Evolutionary conservation across 2,888 invertebrate species (phyloP).

Genomic region (Ectemnius lituratus): DNA sequence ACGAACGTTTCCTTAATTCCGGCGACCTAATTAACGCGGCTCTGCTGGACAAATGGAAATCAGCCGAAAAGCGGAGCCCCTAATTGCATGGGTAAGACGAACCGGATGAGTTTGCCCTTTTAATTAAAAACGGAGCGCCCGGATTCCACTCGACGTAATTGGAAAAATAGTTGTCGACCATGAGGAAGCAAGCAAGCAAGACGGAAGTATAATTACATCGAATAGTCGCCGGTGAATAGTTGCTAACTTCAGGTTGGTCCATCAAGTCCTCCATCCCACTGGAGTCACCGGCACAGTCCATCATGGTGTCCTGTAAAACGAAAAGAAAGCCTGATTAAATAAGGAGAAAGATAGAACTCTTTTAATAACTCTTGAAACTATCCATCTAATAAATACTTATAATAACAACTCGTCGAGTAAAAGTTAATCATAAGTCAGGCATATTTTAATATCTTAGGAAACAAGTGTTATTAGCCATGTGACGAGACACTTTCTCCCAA

Average conservation of each 20-base stretch:
- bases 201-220: slow-evolving; percentile 64
- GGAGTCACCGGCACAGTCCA: slow-evolving; percentile 70
- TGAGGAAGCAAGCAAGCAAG: slow-evolving; percentile 2
- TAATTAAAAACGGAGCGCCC: background rate
- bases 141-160: background rate
- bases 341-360: background rate
- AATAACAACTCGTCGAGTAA: background rate
- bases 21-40: slow-evolving; percentile 44
- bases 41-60: background rate
- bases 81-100: background rate
- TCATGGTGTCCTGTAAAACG: slow-evolving; percentile 70
- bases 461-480: background rate
- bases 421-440: background rate
- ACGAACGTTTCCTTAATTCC: slow-evolving; percentile 15
- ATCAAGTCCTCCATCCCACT: slow-evolving; percentile 66
- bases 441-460: background rate
- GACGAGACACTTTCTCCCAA: background rate
- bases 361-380: too few relatives aligned
- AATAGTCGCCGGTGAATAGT: slow-evolving; percentile 63
- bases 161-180: background rate
- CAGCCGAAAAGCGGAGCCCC: background rate
- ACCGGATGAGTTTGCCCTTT: background rate
- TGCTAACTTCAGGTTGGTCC: slow-evolving; percentile 55
- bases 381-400: too few relatives aligned
- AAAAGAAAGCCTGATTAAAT: slow-evolving; percentile 20